Evolutionary conservation across 2,888 invertebrate genomes (phyloP).

Genomic region (Eupithecia subumbrata): DNA sequence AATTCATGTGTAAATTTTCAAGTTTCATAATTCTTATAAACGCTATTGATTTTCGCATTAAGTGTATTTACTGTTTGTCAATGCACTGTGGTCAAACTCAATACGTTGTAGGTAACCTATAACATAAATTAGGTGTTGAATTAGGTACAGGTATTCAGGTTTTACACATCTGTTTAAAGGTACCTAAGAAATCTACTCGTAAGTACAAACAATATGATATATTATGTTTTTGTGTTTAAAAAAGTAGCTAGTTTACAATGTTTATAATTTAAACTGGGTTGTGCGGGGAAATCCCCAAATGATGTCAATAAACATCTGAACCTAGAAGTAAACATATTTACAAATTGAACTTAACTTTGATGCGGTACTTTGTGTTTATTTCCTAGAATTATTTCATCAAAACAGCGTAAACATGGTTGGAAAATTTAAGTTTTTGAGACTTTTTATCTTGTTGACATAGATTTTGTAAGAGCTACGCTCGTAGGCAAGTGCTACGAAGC

Average conservation of each 20-base stretch:
- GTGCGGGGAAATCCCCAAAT: slow-evolving; percentile 1
- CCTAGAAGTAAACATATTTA: slow-evolving; percentile 2
- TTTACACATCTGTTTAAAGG: not conserved
- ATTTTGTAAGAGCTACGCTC: not conserved
- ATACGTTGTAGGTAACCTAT: not conserved
- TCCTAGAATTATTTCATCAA: not conserved
- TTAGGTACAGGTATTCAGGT: not conserved
- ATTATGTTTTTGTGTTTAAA: not conserved
- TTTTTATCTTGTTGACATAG: not conserved
- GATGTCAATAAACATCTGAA: not conserved
- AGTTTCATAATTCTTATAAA: not conserved
- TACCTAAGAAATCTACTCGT: not conserved
- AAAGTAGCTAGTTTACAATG: not conserved
- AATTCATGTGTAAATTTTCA: not conserved
- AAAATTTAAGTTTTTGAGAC: not conserved
- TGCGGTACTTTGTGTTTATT: not conserved
- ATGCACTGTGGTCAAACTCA: slow-evolving; percentile 6
- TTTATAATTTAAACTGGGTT: not conserved
- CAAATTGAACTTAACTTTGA: not conserved
- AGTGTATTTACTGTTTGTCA: slow-evolving; percentile 13
- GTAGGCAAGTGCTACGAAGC: not conserved
- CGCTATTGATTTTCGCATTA: not conserved
- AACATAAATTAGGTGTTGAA: not conserved
- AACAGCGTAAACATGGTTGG: not conserved
- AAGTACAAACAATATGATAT: not conserved